phyloP scores from a whole-genome alignment of 2,888 invertebrate genomes.

The Conistra vaccinii region DNA sequence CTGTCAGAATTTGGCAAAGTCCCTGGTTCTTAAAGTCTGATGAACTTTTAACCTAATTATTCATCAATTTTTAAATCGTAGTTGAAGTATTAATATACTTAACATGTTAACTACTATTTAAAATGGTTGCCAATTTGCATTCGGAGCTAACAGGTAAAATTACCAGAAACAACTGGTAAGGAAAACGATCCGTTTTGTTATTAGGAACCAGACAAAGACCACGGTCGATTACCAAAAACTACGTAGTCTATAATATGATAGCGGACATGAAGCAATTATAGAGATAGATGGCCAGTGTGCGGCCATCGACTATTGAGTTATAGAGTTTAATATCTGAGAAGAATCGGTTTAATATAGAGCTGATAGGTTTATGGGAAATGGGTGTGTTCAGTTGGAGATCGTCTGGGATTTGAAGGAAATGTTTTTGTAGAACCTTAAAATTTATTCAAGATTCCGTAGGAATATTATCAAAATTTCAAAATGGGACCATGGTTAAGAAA shows the following conservation, averaged over 20 bases:
- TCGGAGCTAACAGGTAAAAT: neutral
- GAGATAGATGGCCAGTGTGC: slow-evolving; percentile 72
- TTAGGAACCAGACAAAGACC: neutral
- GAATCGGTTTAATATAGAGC: slow-evolving; percentile 60
- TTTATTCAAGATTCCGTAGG: neutral
- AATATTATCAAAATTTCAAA: neutral
- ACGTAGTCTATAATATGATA: slow-evolving; percentile 8
- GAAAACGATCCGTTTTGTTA: neutral
- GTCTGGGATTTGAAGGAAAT: neutral
- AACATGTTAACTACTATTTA: neutral
- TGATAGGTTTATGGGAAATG: slow-evolving; percentile 44
- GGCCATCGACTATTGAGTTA: slow-evolving; percentile 72
- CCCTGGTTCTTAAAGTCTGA: neutral
- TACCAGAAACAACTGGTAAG: neutral
- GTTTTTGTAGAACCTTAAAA: neutral
- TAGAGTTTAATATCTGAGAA: slow-evolving; percentile 70
- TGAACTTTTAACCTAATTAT: no score
- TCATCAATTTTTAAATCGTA: no score
- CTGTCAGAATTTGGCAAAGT: neutral
- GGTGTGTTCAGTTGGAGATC: slow-evolving; percentile 16
- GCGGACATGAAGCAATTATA: slow-evolving; percentile 71
- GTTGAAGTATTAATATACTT: neutral
- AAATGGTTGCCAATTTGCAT: neutral
- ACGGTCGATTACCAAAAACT: slow-evolving; percentile 7
- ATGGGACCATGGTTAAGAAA: neutral